Base-by-base conservation (phyloP, 2,888 invertebrate genomes). In the Coelopa pilipes region DNA sequence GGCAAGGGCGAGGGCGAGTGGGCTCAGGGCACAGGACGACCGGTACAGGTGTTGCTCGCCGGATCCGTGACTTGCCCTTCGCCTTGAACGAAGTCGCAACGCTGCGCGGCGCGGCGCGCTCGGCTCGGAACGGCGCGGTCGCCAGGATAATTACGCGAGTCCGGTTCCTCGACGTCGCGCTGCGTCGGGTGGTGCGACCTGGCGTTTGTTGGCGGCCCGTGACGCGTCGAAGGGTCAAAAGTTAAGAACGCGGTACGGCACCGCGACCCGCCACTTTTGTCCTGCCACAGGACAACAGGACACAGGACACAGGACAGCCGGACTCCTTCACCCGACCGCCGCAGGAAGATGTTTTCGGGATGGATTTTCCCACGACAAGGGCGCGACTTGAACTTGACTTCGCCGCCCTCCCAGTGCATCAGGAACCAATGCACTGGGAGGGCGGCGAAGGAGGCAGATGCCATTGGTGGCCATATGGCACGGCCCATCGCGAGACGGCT, bases 111-210 rank as follows among this genome's bases (percentile, higher is more conserved):
- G 24, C 10, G 21, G 24, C 12, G 4, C 60, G 17, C 21, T 34
- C 19, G 19, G 5, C 11, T 57, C 60, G 17, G n/a, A 59, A 34
- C 46, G 12, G 12, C n/a, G 45, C 45, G 45, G 12, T 34, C 34
- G 34, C 71, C 62, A 45, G 71, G 34, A 62, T 81, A 81, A 80
- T 81, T 82, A 78, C 78, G 73, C 78, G 78, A 76, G 76, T 76
- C 57, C 70, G 76, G 76, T 76, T 53, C 70, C 66, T 66, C 13
- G 4, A 34, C 34, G 7, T 34, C 2, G 34, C 4, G 7, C 34
- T 2, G 2, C 7, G 7, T 72, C 46, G 49, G 45, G 62, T 65
- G 69, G 47, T 57, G 19, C 19, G 13, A 34, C 34, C 4, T 53
- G 70, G 17, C 19, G n/a, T 49, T 71, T 49, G 55, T 69, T 72